These are phyloP conservation scores for Ara ararauna DNA, from an alignment of 2,797 vertebrate genomes.

Conservation along the genomic window DNA sequence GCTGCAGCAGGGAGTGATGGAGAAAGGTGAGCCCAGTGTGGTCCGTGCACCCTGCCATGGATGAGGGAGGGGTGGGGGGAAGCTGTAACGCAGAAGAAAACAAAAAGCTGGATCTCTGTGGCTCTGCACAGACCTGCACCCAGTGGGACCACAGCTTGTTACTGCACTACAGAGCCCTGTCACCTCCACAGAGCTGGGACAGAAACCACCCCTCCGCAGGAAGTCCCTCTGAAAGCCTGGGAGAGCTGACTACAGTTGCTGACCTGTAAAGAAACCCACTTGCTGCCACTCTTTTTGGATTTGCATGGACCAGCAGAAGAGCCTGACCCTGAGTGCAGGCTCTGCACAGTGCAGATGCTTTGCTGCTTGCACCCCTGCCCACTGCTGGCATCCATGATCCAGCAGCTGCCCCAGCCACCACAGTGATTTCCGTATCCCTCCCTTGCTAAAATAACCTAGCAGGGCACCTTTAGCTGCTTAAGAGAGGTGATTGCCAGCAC, in stretches of 20 bases:
- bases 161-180: rapidly evolving
- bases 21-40: neutral
- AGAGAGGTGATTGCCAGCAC: neutral
- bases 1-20: rapidly evolving
- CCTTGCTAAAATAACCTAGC: neutral
- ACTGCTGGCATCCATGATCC: rapidly evolving
- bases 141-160: rapidly evolving
- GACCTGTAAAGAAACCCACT: neutral
- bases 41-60: rapidly evolving
- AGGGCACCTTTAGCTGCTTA: neutral
- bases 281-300: neutral
- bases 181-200: rapidly evolving
- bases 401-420: neutral
- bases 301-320: neutral
- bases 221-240: neutral
- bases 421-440: neutral
- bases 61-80: neutral
- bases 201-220: neutral
- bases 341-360: neutral
- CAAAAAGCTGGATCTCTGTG: neutral
- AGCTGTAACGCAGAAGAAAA: neutral
- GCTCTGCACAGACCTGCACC: neutral
- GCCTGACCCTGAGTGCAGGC: rapidly evolving
- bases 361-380: neutral
- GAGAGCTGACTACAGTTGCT: neutral